Conservation (phyloP, 2,888 invertebrate genomes). For the Tetragonisca angustula region DNA sequence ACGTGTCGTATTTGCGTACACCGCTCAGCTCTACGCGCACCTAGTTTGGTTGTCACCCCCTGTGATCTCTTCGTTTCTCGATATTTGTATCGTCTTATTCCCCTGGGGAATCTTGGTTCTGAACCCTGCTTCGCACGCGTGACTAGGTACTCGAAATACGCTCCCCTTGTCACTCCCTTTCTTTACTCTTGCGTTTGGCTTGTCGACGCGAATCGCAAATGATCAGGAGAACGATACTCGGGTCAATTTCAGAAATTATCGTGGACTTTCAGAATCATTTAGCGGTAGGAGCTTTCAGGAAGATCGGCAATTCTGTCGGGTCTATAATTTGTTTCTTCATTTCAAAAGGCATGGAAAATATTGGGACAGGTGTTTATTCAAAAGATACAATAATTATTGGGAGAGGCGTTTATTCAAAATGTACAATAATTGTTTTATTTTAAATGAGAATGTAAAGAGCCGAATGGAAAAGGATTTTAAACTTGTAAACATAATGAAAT, state of each 20-base stretch:
- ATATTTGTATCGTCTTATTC: constrained; percentile 13
- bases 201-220: not conserved
- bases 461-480: not conserved
- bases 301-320: not conserved
- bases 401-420: too few relatives aligned
- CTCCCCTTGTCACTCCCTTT: constrained; percentile 36
- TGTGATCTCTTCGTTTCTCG: constrained; percentile 25
- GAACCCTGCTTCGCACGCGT: constrained; percentile 28
- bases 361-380: not conserved
- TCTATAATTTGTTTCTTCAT: not conserved
- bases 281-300: not conserved
- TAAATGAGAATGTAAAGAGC: not conserved
- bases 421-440: not conserved
- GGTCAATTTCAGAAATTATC: not conserved
- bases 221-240: not conserved
- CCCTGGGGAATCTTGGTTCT: constrained; percentile 9
- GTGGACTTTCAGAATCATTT: not conserved
- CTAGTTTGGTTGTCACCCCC: not conserved
- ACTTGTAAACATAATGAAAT: not conserved
- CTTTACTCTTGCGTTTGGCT: constrained; percentile 32
- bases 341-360: not conserved
- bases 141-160: constrained; percentile 2
- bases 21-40: constrained; percentile 19
- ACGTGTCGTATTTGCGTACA: constrained; percentile 20
- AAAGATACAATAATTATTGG: not conserved